Conservation (phyloP, 2,888 invertebrate species). For the Herminia tarsipennalis region DNA sequence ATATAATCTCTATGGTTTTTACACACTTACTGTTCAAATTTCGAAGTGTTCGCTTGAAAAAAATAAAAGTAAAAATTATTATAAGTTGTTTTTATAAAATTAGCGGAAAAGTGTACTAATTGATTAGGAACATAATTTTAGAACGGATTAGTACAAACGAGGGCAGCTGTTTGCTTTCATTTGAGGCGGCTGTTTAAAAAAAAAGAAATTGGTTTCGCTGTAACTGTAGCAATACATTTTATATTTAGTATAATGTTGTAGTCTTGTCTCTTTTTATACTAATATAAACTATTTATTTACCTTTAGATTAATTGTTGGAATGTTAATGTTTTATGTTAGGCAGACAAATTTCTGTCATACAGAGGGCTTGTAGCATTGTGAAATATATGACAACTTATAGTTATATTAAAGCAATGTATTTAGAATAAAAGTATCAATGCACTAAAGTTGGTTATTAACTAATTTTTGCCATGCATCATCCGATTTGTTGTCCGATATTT, state of each 20-base stretch:
- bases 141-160: constrained; percentile 70
- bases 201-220: constrained; percentile 67
- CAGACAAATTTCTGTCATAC: constrained; percentile 46
- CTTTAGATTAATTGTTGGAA: constrained; percentile 70
- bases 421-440: constrained; percentile 10
- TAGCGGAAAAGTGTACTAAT: constrained; percentile 51
- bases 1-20: too few relatives aligned
- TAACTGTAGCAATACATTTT: constrained; percentile 66
- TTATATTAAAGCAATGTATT: constrained; percentile 3
- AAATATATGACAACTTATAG: constrained; percentile 30
- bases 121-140: constrained; percentile 46
- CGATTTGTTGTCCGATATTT: constrained; percentile 29
- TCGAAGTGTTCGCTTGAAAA: constrained; percentile 32
- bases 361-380: constrained; percentile 35
- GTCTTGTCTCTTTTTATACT: constrained; percentile 59
- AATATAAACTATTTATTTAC: constrained; percentile 66
- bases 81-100: constrained; percentile 43
- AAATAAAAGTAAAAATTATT: constrained; percentile 26
- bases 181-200: constrained; percentile 52
- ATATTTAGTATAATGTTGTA: constrained; percentile 62
- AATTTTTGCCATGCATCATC: neutral
- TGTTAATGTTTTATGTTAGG: constrained; percentile 68
- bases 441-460: constrained; percentile 8
- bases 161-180: constrained; percentile 46
- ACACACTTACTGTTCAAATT: constrained; percentile 35